Percentiles rank a stretch among this genome's conserved stretches.
These are phyloP conservation scores for Tenualosa thibaudeaui DNA, from an alignment of 2,797 vertebrate genomes.

Conservation along the genomic window DNA sequence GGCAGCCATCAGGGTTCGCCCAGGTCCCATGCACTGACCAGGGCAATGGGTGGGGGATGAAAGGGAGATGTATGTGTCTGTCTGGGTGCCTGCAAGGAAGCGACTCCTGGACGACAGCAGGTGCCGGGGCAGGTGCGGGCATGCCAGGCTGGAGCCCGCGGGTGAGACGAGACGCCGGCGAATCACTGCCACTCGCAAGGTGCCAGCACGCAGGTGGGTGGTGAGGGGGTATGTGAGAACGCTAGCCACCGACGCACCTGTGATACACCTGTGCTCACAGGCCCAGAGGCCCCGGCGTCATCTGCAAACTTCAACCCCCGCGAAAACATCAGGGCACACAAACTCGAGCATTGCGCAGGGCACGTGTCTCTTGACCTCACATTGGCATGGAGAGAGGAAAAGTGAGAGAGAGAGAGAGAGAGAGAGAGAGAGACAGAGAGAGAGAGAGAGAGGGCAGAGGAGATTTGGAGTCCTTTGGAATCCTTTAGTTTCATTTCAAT, in stretches of 20 bases:
- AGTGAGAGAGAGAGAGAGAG: neutral
- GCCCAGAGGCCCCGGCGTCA: neutral
- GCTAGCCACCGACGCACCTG: neutral
- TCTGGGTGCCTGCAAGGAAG: neutral
- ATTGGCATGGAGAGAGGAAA: neutral
- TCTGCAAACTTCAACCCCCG: neutral
- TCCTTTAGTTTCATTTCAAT: slow-evolving; percentile 32
- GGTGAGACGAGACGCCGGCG: neutral
- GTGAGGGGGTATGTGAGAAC: neutral
- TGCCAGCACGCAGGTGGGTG: neutral
- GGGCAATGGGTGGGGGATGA: too few species aligned
- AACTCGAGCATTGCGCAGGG: neutral
- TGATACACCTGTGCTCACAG: neutral
- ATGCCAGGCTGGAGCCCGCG: slow-evolving; percentile 1
- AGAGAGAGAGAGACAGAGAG: slow-evolving; percentile 10
- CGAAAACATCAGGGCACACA: neutral
- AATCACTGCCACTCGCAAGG: neutral
- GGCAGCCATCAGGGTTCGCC: too few species aligned
- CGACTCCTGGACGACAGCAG: neutral
- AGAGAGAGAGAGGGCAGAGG: neutral
- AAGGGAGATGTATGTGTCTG: too few species aligned
- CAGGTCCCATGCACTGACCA: too few species aligned
- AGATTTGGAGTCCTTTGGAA: slow-evolving; percentile 11
- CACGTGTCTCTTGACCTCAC: neutral
- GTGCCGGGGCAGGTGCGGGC: neutral